Evolutionary conservation across 2,113 vertebrate species (phyloP).

Genomic region (Ictalurus punctatus): DNA sequence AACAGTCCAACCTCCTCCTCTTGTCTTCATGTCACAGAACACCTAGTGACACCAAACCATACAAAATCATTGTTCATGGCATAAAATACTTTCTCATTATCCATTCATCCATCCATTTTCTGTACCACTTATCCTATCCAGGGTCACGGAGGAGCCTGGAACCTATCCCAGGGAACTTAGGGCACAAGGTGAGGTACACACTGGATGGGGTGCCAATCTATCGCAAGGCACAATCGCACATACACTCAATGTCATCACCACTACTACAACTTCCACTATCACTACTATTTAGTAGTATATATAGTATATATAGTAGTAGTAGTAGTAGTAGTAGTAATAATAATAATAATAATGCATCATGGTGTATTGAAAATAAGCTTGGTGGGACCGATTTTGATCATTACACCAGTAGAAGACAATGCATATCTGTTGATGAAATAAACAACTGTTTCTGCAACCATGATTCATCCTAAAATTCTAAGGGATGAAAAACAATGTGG

Average conservation of each 20-base stretch:
- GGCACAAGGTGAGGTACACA: too few relatives aligned
- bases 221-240: too few relatives aligned
- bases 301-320: neutral
- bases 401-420: neutral
- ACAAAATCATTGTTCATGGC: neutral
- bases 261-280: too few relatives aligned
- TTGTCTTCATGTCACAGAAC: constrained; percentile 80
- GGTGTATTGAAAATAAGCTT: neutral
- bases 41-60: constrained; percentile 63
- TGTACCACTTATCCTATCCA: too few relatives aligned
- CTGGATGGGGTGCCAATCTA: too few relatives aligned
- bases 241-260: too few relatives aligned
- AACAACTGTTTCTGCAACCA: neutral
- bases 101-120: too few relatives aligned
- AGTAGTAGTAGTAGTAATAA: neutral
- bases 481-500: neutral
- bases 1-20: constrained; percentile 80
- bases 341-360: neutral
- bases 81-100: neutral
- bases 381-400: neutral
- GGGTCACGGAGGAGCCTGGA: too few relatives aligned
- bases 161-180: too few relatives aligned
- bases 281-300: too few relatives aligned
- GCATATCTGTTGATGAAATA: neutral
- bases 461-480: neutral